Base-by-base conservation (phyloP, 2,888 invertebrate genomes). In the Osmoderma eremita region DNA sequence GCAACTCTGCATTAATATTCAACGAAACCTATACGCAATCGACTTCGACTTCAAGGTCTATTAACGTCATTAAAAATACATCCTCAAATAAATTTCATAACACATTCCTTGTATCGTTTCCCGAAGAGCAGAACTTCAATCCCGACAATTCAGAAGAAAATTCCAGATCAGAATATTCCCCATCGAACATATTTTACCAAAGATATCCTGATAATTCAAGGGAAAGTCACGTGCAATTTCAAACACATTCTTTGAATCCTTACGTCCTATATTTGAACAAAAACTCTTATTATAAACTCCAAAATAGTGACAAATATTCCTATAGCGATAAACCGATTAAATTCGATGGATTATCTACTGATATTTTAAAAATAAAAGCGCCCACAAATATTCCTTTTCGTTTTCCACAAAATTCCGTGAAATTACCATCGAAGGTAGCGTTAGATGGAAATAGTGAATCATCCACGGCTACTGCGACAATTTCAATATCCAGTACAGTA, bases 321-420 rank as follows among this genome's bases (percentile, higher is more conserved):
- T 12, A 13, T 2, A 17, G 18, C 12, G 10, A 39, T 17, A 38
- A 24, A 8, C n/a, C 53, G 4, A 53, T 53, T 38, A 53, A n/a
- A 53, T 53, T 53, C 18, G 38, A 38, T 3, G 53, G 53, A 53
- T 38, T 38, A 18, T 36, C 12, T 17, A 39, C 53, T 10, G 10
- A 53, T 17, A 18, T 38, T 17, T 17, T 53, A 0, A 53, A 38
- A 38, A 15, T 38, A 0, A 53, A 38, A 38, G 17, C 24, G 18
- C 38, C 53, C 17, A 38, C n/a, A 12, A 38, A n/a, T 10, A 10
- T 3, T 38, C 36, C 49, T 12, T 53, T 53, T 36, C 18, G 17
- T 2, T 53, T 53, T 36, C 51, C 51, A 3, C 2, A 18, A 8
- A n/a, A 8, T 49, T n/a, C 49, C n/a, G 18, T 4, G 6, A n/a